Percentiles rank a stretch among this genome's conserved stretches.
These are phyloP conservation scores for Plusia festucae DNA, from an alignment of 2,888 invertebrate genomes.

Conservation along the genomic window DNA sequence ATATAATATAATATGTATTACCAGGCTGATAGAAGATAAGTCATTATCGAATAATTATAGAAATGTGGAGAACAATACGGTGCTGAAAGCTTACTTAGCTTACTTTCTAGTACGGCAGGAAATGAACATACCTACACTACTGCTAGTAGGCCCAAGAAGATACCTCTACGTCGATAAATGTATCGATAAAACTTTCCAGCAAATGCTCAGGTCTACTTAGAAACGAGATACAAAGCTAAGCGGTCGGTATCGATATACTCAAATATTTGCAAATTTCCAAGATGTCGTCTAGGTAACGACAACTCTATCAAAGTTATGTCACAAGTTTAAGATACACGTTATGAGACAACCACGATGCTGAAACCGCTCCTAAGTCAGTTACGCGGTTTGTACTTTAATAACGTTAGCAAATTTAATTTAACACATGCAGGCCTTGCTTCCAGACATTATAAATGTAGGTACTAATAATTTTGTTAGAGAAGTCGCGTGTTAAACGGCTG, in stretches of 20 bases:
- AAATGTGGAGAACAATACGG: slow-evolving; percentile 22
- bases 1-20: too few relatives aligned
- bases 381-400: slow-evolving; percentile 1
- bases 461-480: slow-evolving; percentile 8
- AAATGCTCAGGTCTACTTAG: slow-evolving; percentile 2
- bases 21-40: too few relatives aligned
- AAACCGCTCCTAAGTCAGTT: slow-evolving; percentile 21
- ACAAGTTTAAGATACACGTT: slow-evolving; percentile 24
- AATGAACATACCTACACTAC: slow-evolving; percentile 59
- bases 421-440: slow-evolving; percentile 16
- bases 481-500: slow-evolving; percentile 13
- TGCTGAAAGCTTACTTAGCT: slow-evolving; percentile 39
- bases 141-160: slow-evolving; percentile 24
- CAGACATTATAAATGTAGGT: slow-evolving; percentile 18
- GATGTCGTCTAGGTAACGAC: slow-evolving; percentile 5
- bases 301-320: slow-evolving; percentile 24
- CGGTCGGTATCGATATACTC: slow-evolving; percentile 10
- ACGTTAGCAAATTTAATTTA: slow-evolving; percentile 27
- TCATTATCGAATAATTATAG: slow-evolving; percentile 11
- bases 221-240: not conserved
- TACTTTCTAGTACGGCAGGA: slow-evolving; percentile 77
- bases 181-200: slow-evolving; percentile 23
- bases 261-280: slow-evolving; percentile 7
- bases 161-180: not conserved
- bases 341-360: slow-evolving; percentile 21